These are phyloP conservation scores for Thryonomys swinderianus DNA, from an alignment of 2,113 vertebrate genomes.

Conservation along the genomic window DNA sequence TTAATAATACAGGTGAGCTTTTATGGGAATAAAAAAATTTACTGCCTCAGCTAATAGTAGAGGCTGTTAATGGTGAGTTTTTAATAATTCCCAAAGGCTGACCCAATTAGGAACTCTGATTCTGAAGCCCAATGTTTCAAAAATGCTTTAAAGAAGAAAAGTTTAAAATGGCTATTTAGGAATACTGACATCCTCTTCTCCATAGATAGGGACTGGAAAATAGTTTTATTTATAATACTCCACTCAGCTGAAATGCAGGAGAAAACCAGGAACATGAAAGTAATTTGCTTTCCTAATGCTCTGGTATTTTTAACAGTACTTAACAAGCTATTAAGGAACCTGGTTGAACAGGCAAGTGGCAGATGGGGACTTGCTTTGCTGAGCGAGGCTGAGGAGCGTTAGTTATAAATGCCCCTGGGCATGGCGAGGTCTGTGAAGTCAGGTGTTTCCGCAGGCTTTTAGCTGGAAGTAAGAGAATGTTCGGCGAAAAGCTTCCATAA, in stretches of 20 bases:
- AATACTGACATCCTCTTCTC: slow-evolving; percentile 18
- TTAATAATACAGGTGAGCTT: slow-evolving; percentile 32
- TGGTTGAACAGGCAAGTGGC: background rate
- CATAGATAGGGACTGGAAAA: slow-evolving; percentile 18
- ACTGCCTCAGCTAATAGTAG: background rate
- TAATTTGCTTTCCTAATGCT: slow-evolving; percentile 11
- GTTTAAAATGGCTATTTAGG: slow-evolving; percentile 7
- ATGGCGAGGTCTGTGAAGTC: background rate
- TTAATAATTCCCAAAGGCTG: slow-evolving; percentile 19
- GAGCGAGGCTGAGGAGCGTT: background rate
- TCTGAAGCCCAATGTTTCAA: slow-evolving; percentile 23
- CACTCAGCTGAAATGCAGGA: background rate
- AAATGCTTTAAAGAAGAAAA: slow-evolving; percentile 44
- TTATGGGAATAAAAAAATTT: background rate
- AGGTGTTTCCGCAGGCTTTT: background rate
- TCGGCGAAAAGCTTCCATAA: background rate
- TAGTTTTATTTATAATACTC: slow-evolving; percentile 30
- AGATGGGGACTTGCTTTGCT: background rate
- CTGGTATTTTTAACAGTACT: background rate
- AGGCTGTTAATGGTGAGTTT: slow-evolving; percentile 27
- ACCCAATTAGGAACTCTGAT: slow-evolving; percentile 50
- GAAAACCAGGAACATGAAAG: slow-evolving; percentile 41
- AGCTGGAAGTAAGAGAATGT: background rate
- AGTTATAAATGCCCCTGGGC: background rate
- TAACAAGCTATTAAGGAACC: slow-evolving; percentile 31